Conservation (phyloP, 2,113 vertebrate genomes). For the Hippoglossus stenolepis region DNA sequence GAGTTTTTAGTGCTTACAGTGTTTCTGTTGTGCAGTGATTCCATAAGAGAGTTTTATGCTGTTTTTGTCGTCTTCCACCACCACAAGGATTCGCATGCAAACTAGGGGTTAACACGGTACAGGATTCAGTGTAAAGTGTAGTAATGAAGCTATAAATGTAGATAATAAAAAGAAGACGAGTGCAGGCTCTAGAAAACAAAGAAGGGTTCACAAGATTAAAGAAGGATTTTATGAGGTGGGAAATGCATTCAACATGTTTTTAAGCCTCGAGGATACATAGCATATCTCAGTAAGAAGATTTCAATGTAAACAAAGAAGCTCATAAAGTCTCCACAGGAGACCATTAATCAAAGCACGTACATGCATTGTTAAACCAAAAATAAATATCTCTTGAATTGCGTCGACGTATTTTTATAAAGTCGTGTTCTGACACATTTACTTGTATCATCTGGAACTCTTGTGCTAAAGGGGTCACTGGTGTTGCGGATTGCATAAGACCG, state of each 20-base stretch:
- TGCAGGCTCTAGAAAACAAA: slow-evolving; percentile 5
- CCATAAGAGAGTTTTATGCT: no score
- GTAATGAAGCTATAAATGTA: slow-evolving; percentile 5
- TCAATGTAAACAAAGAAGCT: slow-evolving; percentile 38
- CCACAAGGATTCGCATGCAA: not conserved
- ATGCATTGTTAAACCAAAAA: slow-evolving; percentile 43
- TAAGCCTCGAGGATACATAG: slow-evolving; percentile 36
- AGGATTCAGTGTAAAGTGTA: slow-evolving; percentile 14
- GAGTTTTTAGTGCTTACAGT: not conserved
- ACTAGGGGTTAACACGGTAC: not conserved
- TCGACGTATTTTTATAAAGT: slow-evolving; percentile 18
- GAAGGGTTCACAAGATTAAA: slow-evolving; percentile 9
- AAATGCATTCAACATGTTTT: slow-evolving; percentile 50
- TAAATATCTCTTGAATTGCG: slow-evolving; percentile 7
- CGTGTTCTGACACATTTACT: slow-evolving; percentile 23
- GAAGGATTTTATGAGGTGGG: slow-evolving; percentile 22
- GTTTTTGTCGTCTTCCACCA: not conserved
- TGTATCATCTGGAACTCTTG: slow-evolving; percentile 27
- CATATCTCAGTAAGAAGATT: slow-evolving; percentile 19
- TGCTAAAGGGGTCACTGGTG: slow-evolving; percentile 41
- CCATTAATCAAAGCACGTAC: slow-evolving; percentile 36
- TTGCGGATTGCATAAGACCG: slow-evolving; percentile 46
- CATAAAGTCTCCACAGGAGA: slow-evolving; percentile 47
- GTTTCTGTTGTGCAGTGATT: no score
- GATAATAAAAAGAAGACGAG: not conserved